A percentile compares a stretch with the other conserved stretches of the same genome.
Conservation (phyloP, 2,113 vertebrate species). For the Colaptes auratus region DNA sequence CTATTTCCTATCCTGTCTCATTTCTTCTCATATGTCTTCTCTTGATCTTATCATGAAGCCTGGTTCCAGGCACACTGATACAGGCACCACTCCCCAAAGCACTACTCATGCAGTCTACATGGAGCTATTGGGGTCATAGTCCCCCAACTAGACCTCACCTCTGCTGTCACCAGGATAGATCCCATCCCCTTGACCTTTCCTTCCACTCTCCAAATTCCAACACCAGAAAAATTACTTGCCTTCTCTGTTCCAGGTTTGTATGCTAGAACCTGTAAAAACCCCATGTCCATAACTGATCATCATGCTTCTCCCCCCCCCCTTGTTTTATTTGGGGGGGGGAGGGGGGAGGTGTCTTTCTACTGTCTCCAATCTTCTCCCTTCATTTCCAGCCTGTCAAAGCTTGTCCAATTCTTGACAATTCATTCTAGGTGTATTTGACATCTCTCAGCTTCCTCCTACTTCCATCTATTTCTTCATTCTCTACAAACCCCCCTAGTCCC, state of each 20-base stretch:
- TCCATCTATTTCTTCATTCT: neutral
- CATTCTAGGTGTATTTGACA: neutral
- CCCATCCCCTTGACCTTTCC: neutral
- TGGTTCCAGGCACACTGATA: neutral
- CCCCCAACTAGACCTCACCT: neutral
- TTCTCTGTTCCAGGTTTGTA: neutral
- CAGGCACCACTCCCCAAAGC: neutral
- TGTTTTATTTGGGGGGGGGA: neutral
- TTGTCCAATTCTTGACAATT: neutral
- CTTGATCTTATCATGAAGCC: too few species aligned
- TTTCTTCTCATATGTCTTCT: too few species aligned
- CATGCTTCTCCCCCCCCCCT: fast-evolving
- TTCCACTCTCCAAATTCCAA: neutral
- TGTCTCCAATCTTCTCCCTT: neutral
- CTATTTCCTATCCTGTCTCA: too few species aligned
- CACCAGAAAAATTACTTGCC: neutral
- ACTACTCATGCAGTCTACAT: neutral
- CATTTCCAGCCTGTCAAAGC: neutral
- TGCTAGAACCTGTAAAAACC: neutral
- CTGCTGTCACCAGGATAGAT: neutral
- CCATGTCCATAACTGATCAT: neutral
- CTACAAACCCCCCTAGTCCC: neutral
- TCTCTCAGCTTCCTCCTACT: neutral
- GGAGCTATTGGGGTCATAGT: neutral
- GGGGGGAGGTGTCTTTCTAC: neutral